Evolutionary conservation across 2,888 invertebrate species (phyloP), one percentile per base, ranked within the genome.

Genomic region (Agonopterix arenella): DNA sequence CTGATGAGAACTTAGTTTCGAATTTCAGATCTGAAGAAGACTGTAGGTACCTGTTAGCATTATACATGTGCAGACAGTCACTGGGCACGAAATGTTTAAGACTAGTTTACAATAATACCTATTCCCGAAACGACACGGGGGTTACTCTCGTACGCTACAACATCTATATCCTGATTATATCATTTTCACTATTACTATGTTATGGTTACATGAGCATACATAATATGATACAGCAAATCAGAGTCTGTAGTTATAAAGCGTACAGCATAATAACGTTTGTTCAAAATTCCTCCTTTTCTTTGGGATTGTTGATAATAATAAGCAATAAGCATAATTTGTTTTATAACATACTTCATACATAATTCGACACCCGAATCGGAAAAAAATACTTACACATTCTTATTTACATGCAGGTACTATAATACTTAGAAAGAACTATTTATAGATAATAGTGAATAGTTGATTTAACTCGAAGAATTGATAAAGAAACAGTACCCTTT

Each of bases 251-350:
- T 62, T 63, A 62, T 66, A 68, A 62, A 66, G 61, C 64, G 56
- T 56, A 58, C 62, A 69, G 69, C 73, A 73, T 68, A 65, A 64
- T 68, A 43, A 72, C 76, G 74, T 76, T 83, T 81, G 83, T 84
- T 84, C 84, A 81, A 84, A 82, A 83, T 82, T 80, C 80, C 81
- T 70, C 11, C 4, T 66, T 59, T 63, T 80, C 76, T 77, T 79
- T 76, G 80, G 75, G 70, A 68, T 71, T 11, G 9, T 40, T 66
- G 28, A 28, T 28, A 28, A 28, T 28, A 18, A 18, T 18, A 18
- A 61, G 57, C 66, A 49, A 54, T 54, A 55, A 59, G 50, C 52
- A 50, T 54, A 50, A 50, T 44, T 45, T 16, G 13, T 13, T 16
- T 47, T 44, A 37, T 18, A 18, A 36, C 13, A 47, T 36, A 18